Conservation (phyloP, 2,888 invertebrate species). For the Raillietiella orientalis region DNA sequence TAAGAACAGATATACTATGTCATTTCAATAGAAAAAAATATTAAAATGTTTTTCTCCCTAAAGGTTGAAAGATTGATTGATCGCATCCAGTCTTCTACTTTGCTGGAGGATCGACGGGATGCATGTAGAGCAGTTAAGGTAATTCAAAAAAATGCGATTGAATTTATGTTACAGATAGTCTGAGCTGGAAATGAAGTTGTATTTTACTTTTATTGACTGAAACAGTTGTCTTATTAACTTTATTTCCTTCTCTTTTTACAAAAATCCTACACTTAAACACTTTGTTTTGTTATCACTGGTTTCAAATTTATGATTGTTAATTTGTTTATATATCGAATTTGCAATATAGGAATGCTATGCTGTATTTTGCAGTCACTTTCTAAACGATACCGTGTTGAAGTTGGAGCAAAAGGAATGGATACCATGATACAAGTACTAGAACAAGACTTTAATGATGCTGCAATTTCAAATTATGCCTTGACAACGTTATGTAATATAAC, state of each 20-base stretch:
- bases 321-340: too few relatives aligned
- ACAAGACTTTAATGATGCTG: slow-evolving; percentile 57
- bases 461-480: slow-evolving; percentile 64
- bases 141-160: too few relatives aligned
- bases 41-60: slow-evolving; percentile 4
- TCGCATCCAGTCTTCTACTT: slow-evolving; percentile 60
- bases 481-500: slow-evolving; percentile 77
- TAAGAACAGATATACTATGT: too few relatives aligned
- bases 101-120: slow-evolving; percentile 80
- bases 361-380: too few relatives aligned
- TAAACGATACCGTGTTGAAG: slow-evolving; percentile 71
- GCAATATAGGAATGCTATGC: too few relatives aligned
- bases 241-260: slow-evolving; percentile 1
- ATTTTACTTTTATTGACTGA: slow-evolving; percentile 19
- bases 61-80: slow-evolving; percentile 77
- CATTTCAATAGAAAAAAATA: too few relatives aligned
- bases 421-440: slow-evolving; percentile 36
- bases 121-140: slow-evolving; percentile 80
- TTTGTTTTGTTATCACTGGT: slow-evolving; percentile 2
- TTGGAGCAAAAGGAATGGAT: slow-evolving; percentile 67
- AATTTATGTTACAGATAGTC: too few relatives aligned
- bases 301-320: slow-evolving; percentile 1
- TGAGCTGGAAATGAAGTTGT: too few relatives aligned
- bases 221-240: slow-evolving; percentile 5
- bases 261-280: background rate